These are phyloP conservation scores for Tetragonisca angustula DNA, from an alignment of 2,888 invertebrate species.

Conservation along the genomic window DNA sequence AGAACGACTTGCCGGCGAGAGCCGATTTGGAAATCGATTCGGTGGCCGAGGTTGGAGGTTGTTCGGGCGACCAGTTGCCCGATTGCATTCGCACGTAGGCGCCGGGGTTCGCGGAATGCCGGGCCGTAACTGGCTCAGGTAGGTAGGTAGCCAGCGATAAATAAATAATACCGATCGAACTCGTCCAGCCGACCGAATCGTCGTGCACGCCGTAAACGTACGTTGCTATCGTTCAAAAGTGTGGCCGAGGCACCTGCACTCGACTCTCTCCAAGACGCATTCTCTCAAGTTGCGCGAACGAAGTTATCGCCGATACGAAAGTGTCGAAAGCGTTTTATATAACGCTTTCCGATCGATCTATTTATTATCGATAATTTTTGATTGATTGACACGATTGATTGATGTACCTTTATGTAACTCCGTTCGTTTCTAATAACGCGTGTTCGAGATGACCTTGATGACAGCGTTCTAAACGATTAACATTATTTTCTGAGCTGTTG, in stretches of 20 bases:
- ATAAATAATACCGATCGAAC: conserved; percentile 77
- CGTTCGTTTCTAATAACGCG: too few species aligned
- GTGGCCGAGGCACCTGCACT: not conserved
- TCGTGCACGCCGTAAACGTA: too few species aligned
- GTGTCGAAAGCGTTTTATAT: too few species aligned
- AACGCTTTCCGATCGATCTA: too few species aligned
- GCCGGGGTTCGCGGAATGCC: conserved; percentile 69
- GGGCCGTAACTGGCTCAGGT: conserved; percentile 77
- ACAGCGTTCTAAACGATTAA: too few species aligned
- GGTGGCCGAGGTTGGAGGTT: not conserved
- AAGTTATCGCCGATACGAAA: too few species aligned
- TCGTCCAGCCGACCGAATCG: conserved; percentile 10
- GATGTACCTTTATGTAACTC: too few species aligned
- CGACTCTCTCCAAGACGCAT: not conserved
- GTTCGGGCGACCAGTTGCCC: conserved; percentile 7
- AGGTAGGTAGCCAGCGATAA: conserved; percentile 77
- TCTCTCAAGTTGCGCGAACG: not conserved
- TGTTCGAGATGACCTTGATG: too few species aligned
- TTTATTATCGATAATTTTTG: too few species aligned
- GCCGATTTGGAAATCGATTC: conserved; percentile 1
- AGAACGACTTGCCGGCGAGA: not conserved
- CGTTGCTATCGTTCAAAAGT: not conserved
- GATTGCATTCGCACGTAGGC: conserved; percentile 50
- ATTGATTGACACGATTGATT: too few species aligned
- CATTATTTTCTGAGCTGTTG: too few species aligned